These are phyloP conservation scores for Geotria australis DNA, from an alignment of 2,797 vertebrate genomes.

Conservation along the genomic window DNA sequence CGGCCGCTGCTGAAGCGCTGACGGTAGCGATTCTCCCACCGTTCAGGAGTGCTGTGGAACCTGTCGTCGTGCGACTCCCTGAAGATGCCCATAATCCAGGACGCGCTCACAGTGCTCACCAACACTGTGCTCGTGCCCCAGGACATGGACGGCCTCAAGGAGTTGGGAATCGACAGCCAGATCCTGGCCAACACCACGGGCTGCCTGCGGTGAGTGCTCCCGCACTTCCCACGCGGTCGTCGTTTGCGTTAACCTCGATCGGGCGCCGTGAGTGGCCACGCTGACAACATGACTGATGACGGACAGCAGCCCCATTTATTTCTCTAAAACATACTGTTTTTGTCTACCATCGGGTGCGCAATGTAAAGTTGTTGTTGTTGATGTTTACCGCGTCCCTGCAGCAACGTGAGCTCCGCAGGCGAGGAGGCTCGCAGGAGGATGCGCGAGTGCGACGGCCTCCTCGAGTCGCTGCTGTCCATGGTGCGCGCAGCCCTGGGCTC, in stretches of 20 bases:
- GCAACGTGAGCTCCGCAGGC: conserved; percentile 89
- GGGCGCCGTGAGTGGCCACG: too few relatives aligned
- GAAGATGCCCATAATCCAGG: conserved; percentile 99
- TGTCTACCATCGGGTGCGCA: too few relatives aligned
- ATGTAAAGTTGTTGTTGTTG: too few relatives aligned
- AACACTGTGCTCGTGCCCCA: conserved; percentile 91
- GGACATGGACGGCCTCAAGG: conserved; percentile 8
- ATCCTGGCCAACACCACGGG: conserved; percentile 95
- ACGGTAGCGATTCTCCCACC: not conserved
- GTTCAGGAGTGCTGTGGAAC: conserved; percentile 82
- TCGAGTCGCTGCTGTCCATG: conserved; percentile 72
- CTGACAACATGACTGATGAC: too few relatives aligned
- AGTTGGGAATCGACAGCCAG: conserved; percentile 30
- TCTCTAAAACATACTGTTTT: too few relatives aligned
- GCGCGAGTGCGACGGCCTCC: conserved; percentile 87
- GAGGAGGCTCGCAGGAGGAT: conserved; percentile 85
- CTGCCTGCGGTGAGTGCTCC: conserved; percentile 62
- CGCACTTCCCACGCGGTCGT: too few relatives aligned
- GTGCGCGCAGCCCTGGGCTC: conserved; percentile 86
- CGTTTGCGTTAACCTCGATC: too few relatives aligned
- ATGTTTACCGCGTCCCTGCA: conserved; percentile 9
- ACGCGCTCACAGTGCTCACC: conserved; percentile 77
- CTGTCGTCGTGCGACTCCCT: conserved; percentile 86
- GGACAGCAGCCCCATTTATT: too few relatives aligned
- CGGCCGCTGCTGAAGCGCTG: not conserved